Evolutionary conservation across 2,888 invertebrate genomes (phyloP), one percentile per base, ranked within the genome.

Genomic region (Megastigmus dorsalis): DNA sequence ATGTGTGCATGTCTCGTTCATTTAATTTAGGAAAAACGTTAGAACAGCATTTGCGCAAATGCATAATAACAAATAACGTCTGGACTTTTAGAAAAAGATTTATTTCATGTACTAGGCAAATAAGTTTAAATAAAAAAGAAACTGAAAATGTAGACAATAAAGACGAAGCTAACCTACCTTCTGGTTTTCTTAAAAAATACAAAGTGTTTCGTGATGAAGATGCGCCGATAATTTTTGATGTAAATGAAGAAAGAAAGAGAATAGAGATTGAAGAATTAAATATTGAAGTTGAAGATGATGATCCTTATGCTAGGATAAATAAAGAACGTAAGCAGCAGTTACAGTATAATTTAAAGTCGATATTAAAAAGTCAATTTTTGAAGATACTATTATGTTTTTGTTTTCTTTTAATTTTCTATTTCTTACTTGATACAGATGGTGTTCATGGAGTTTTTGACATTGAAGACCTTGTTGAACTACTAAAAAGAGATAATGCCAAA

Each of bases 371-470:
- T 43, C n/a, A 41, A 38, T 26, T 38, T 28, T 60, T 48, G 10
- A 26, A 57, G 1, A 55, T 7, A 28, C 15, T 55, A 43, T 28
- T 41, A 38, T 28, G 36, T 63, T 63, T 45, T 57, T 43, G n/a
- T 15, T 10, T 30, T 13, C 54, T 41, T 36, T 65, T 52, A 36
- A 50, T 48, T 52, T 23, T 60, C 5, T 62, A 23, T 54, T 33
- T 30, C n/a, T n/a, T 30, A 20, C 43, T 26, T 7, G 36, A 62
- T 90, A 55, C 84, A 97, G 97, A 95, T 85, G 98, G 97, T 13
- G 82, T 90, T 75, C 90, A 87, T 78, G 97, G 97, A 33, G 97
- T 97, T 0, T 97, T 93, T 89, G 97, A 98, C 81, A 91, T 97
- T 52, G 94, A 95, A 84, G 96, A 97, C 78, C 88, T 98, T 57